Base-by-base conservation (phyloP, 2,797 vertebrate species). In the Tragelaphus oryx region DNA sequence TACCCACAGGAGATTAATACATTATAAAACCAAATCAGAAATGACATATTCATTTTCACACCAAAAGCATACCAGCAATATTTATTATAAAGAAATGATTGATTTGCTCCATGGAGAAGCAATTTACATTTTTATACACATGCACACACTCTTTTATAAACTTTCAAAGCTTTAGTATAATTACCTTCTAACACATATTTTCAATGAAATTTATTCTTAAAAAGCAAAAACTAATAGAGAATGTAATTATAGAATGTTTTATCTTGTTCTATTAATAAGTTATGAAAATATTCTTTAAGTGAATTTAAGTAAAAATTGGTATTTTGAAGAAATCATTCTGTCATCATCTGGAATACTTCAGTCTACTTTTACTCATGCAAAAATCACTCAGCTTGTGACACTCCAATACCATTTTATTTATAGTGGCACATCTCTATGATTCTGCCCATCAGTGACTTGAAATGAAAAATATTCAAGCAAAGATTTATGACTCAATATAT, bases 1-100 rank as follows among this genome's bases (percentile, higher is more conserved):
- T 90, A 93, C 54, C 11, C 92, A 92, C 81, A 96, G 37, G 71
- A 95, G 94, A 95, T 93, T 94, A 94, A 92, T 93, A 75, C 6
- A 65, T 95, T 84, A 84, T 57, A 94, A 80, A 6, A 86, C 28
- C 33, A 90, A 96, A 92, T 90, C n/a, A 93, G 91, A 65, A 93
- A 60, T 76, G 92, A 89, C 78, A 80, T 83, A 52, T 41, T 97
- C 59, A 93, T 93, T 93, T 96, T 93, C 59, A 88, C 37, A 93
- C 46, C 50, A 74, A 95, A 93, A 86, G 6, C 55, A 37, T n/a
- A n/a, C 65, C 5, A 87, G 44, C 20, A 5, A 9, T 83, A 96
- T 93, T 93, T 94, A 93, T 92, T 24, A 87, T 59, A 78, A 81
- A 85, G 11, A 60, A 95, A 89, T 87, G 78, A 92, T 90, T 89